A percentile compares a stretch with the other conserved stretches of the same genome.
These are phyloP conservation scores for Clarias laeviceps DNA, from an alignment of 2,797 vertebrate genomes.

Conservation along the genomic window DNA sequence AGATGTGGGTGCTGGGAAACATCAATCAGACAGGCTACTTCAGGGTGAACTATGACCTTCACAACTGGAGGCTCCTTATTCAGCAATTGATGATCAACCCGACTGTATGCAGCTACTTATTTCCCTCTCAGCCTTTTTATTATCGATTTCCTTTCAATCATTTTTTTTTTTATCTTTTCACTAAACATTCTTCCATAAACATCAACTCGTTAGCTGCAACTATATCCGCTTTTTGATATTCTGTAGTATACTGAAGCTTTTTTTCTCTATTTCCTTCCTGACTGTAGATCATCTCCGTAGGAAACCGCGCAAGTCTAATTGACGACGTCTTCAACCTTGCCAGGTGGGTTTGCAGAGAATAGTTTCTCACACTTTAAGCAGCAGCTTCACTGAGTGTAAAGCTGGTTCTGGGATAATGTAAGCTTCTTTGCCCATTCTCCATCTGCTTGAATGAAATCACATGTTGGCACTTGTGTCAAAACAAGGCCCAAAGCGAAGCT, in stretches of 20 bases:
- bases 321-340: constrained; percentile 97
- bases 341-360: constrained; percentile 78
- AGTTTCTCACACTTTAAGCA: constrained; percentile 1
- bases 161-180: background rate
- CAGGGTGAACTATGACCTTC: constrained; percentile 95
- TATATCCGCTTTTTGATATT: background rate
- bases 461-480: constrained; percentile 15
- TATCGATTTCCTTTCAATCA: background rate
- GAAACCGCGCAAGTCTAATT: constrained; percentile 93
- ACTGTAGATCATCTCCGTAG: constrained; percentile 89
- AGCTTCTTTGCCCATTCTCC: background rate
- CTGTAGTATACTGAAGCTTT: background rate
- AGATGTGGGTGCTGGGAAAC: constrained; percentile 91
- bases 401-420: background rate
- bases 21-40: constrained; percentile 98
- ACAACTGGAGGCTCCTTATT: constrained; percentile 93
- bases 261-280: constrained; percentile 7
- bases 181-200: background rate
- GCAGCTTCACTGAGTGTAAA: background rate
- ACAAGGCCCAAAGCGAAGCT: constrained; percentile 31
- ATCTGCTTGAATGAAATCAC: background rate
- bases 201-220: background rate
- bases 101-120: constrained; percentile 72
- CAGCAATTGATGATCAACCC: constrained; percentile 89
- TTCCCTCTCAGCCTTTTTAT: background rate